Conservation (phyloP, 2,797 vertebrate genomes). For the Tiaroga cobitis region DNA sequence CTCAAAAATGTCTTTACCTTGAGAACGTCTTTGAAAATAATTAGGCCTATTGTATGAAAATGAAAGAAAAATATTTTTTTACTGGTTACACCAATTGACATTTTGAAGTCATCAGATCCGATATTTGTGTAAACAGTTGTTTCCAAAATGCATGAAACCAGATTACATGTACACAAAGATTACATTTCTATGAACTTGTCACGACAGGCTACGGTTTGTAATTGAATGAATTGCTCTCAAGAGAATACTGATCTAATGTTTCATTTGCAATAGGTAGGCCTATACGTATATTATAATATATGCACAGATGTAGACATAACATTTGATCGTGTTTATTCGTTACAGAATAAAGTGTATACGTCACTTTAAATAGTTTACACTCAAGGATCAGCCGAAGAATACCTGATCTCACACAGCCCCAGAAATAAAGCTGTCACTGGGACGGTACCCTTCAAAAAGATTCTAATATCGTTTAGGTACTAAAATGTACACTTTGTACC, state of each 20-base stretch:
- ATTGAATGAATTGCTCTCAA: neutral
- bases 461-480: too few relatives aligned
- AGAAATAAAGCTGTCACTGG: too few relatives aligned
- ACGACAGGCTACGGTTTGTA: neutral
- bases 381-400: neutral
- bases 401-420: conserved; percentile 57
- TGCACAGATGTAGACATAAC: neutral
- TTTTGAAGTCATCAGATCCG: neutral
- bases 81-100: too few relatives aligned
- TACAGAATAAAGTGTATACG: neutral
- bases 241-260: neutral
- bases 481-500: too few relatives aligned
- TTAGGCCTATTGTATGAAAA: neutral
- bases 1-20: neutral
- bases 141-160: neutral
- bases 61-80: neutral
- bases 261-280: too few relatives aligned
- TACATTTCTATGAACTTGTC: neutral
- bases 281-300: too few relatives aligned
- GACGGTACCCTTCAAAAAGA: too few relatives aligned
- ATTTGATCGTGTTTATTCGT: neutral
- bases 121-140: neutral
- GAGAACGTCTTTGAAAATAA: neutral
- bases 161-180: neutral
- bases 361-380: neutral